phyloP scores from a whole-genome alignment of 1,140 invertebrate genomes.

The Euura lappo region DNA sequence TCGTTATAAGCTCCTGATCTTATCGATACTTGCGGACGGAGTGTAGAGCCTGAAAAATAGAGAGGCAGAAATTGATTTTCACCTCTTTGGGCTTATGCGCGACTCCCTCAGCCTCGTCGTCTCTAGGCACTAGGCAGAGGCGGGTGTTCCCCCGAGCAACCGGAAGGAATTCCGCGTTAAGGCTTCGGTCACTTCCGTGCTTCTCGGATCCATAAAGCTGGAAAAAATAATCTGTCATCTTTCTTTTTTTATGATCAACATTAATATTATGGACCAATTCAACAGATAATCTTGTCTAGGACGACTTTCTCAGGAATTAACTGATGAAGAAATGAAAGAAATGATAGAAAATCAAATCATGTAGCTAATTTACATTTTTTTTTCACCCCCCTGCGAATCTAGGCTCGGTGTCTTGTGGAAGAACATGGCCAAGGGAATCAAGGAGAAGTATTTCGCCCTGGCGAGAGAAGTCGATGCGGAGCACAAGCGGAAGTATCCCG shows the following conservation, averaged over 20 bases:
- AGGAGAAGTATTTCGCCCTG: slow-evolving; percentile 65
- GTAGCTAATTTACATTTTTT: background rate
- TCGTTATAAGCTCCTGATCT: background rate
- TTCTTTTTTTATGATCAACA: background rate
- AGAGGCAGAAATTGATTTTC: background rate
- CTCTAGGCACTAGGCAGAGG: background rate
- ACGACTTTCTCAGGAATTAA: too few relatives aligned
- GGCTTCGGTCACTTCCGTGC: background rate
- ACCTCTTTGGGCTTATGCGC: background rate
- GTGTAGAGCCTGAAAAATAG: background rate
- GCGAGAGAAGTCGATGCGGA: slow-evolving; percentile 66
- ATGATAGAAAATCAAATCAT: background rate
- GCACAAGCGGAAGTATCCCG: slow-evolving; percentile 71
- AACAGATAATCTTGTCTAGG: background rate
- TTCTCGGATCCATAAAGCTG: background rate
- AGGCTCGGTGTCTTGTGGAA: slow-evolving; percentile 65
- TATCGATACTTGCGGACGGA: background rate
- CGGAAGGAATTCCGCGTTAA: background rate
- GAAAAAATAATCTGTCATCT: background rate
- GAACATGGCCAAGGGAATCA: slow-evolving; percentile 56
- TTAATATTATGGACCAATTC: background rate
- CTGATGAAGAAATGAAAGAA: background rate
- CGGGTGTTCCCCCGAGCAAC: background rate
- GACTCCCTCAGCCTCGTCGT: background rate
- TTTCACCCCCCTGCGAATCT: background rate